phyloP scores from a whole-genome alignment of 2,888 invertebrate species.

The Eupithecia subumbrata region DNA sequence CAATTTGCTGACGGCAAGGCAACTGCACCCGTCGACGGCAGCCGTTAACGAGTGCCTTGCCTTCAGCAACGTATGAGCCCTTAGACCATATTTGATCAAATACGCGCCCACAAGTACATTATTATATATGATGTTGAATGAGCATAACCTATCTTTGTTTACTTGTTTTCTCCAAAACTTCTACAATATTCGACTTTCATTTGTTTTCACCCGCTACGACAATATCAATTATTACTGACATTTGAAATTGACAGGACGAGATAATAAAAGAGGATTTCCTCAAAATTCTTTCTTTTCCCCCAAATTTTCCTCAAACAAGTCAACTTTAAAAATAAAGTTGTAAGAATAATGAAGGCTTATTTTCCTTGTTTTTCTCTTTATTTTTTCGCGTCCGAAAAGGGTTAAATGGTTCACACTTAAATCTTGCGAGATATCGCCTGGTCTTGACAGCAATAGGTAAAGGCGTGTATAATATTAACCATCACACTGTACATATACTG shows the following conservation, averaged over 20 bases:
- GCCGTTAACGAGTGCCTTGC: too few relatives aligned
- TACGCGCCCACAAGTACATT: too few relatives aligned
- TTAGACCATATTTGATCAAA: too few relatives aligned
- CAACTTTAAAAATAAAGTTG: constrained; percentile 9
- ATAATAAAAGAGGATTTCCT: neutral
- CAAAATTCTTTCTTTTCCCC: neutral
- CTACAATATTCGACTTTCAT: neutral
- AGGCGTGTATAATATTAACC: neutral
- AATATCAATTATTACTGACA: neutral
- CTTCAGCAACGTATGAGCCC: too few relatives aligned
- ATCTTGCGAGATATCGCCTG: constrained; percentile 51
- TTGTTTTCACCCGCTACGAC: neutral
- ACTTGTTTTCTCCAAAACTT: neutral
- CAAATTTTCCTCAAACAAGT: neutral
- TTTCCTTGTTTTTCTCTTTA: constrained; percentile 2
- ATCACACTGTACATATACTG: neutral
- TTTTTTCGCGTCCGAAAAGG: constrained; percentile 7
- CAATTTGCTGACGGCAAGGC: too few relatives aligned
- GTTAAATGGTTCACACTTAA: constrained; percentile 46
- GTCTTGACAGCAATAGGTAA: constrained; percentile 59
- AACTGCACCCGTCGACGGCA: too few relatives aligned
- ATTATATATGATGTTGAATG: too few relatives aligned
- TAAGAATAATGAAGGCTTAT: constrained; percentile 8
- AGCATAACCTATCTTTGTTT: neutral
- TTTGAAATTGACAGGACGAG: constrained; percentile 3